These are phyloP conservation scores for Deilephila porcellus DNA, from an alignment of 2,888 invertebrate genomes.

Conservation along the genomic window DNA sequence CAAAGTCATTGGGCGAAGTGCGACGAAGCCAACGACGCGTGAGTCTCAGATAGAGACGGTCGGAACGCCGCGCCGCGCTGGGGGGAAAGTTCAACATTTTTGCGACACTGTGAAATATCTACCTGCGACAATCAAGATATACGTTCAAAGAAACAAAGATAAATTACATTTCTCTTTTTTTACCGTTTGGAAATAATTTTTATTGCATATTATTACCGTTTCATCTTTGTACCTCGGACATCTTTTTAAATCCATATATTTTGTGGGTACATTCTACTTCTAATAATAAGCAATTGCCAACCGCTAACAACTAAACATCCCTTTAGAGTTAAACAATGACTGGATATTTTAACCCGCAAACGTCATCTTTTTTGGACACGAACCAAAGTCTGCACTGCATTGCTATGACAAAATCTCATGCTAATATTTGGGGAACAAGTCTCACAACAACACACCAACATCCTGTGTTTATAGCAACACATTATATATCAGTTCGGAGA, in stretches of 20 bases:
- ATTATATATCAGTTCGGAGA: not conserved
- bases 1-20: constrained; percentile 57
- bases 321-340: no score
- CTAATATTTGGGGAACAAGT: no score
- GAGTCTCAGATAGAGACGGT: constrained; percentile 60
- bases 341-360: no score
- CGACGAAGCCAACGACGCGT: constrained; percentile 66
- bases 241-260: no score
- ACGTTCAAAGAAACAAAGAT: constrained; percentile 37
- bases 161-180: not conserved
- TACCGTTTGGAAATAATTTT: not conserved
- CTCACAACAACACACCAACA: no score
- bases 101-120: constrained; percentile 9
- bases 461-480: not conserved
- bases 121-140: constrained; percentile 24
- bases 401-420: no score
- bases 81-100: constrained; percentile 26
- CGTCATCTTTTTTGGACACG: no score
- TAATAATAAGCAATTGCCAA: no score
- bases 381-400: no score
- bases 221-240: not conserved
- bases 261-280: no score
- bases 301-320: no score
- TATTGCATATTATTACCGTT: not conserved
- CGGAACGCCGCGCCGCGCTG: not conserved